Conservation (phyloP, 30 jellyfish, hydroid and myxozoan species). For the Rhopilema esculentum region DNA sequence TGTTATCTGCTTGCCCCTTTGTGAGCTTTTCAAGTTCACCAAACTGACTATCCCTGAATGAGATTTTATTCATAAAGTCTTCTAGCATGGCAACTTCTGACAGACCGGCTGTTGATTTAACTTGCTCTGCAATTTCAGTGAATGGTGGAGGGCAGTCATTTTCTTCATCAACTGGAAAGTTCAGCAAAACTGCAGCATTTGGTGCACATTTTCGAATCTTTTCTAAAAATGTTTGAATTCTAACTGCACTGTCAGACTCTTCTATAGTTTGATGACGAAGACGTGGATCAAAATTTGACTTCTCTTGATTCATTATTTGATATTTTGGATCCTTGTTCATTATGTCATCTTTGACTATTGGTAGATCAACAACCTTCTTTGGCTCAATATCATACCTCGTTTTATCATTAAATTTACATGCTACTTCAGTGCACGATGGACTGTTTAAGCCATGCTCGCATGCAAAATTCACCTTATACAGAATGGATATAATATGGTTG, state of each 20-base stretch:
- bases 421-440: neutral
- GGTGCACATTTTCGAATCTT: slow-evolving; percentile 11
- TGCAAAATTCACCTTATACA: slow-evolving; percentile 11
- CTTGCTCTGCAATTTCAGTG: slow-evolving; percentile 16
- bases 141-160: slow-evolving; percentile 21
- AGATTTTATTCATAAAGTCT: slow-evolving; percentile 4
- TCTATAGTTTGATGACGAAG: neutral
- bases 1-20: slow-evolving; percentile 15
- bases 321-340: neutral
- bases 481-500: neutral
- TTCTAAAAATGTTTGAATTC: slow-evolving; percentile 2
- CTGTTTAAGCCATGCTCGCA: slow-evolving; percentile 1
- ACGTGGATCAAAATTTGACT: slow-evolving; percentile 15
- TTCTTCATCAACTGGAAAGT: slow-evolving; percentile 15
- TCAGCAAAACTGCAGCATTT: neutral
- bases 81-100: slow-evolving; percentile 12
- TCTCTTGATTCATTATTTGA: slow-evolving; percentile 8
- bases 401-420: neutral
- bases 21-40: slow-evolving; percentile 42
- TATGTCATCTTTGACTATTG: neutral
- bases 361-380: neutral
- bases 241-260: neutral
- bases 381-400: neutral
- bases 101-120: neutral
- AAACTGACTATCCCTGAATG: slow-evolving; percentile 26